phyloP scores from a whole-genome alignment of 2,888 invertebrate genomes.

The Lottia gigantea region DNA sequence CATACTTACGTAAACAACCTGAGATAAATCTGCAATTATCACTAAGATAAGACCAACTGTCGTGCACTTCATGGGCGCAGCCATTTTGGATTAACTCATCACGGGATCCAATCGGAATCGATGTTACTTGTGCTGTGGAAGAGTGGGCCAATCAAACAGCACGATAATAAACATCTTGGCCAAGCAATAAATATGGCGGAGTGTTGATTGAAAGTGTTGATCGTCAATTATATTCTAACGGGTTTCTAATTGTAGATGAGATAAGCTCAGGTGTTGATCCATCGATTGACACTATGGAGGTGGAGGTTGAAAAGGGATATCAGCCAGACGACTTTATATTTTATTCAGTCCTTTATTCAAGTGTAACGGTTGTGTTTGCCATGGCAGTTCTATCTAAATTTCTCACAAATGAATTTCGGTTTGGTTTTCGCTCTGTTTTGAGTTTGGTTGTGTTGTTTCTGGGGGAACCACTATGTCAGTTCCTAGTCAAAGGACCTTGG shows the following conservation, averaged over 20 bases:
- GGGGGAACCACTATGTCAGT: conserved; percentile 65
- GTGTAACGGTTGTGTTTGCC: conserved; percentile 63
- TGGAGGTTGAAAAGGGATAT: conserved; percentile 25
- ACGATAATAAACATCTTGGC: neutral
- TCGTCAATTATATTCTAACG: too few relatives aligned
- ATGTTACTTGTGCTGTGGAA: conserved; percentile 7
- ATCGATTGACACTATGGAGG: neutral
- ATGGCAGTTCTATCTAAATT: conserved; percentile 67
- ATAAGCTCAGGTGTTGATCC: too few relatives aligned
- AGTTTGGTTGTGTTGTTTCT: conserved; percentile 61
- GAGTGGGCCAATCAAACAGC: conserved; percentile 29
- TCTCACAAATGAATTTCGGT: conserved; percentile 64
- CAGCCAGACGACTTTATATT: conserved; percentile 57
- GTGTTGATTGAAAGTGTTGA: neutral
- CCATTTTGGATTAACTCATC: conserved; percentile 37
- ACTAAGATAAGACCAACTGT: conserved; percentile 13
- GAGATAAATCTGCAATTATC: conserved; percentile 18
- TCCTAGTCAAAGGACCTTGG: conserved; percentile 62
- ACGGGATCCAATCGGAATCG: conserved; percentile 25
- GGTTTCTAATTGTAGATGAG: too few relatives aligned
- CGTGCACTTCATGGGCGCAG: conserved; percentile 41
- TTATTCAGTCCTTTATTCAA: conserved; percentile 63
- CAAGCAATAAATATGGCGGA: neutral
- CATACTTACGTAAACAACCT: conserved; percentile 19
- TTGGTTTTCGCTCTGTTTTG: conserved; percentile 63